Base-by-base conservation (phyloP, 2,113 vertebrate genomes). In the Alectura lathami region DNA sequence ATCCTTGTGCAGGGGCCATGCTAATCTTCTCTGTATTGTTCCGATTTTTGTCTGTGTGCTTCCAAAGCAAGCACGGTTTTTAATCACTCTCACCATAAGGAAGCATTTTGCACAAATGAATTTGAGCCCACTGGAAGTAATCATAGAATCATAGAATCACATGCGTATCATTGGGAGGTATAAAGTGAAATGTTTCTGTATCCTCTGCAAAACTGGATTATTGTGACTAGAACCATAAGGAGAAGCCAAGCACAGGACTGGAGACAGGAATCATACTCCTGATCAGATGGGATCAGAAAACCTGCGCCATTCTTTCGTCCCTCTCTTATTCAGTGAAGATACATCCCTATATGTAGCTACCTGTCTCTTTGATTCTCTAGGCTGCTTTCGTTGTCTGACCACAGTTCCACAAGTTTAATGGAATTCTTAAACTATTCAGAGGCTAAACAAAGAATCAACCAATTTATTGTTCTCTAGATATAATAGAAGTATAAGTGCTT, bases 1-100 rank as follows among this genome's bases (percentile, higher is more conserved):
- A 97, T 92, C 91, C 91, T 94, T 96, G 87, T 32, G 36, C 93
- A 96, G 86, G 40, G 93, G 34, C 64, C 45, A 70, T 20, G 17
- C 40, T 62, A 74, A 91, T 77, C 59, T 62, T 67, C 62, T 73
- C 48, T 67, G 9, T 18, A 53, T 57, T 5, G 0, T 70, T 93
- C 26, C 38, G 30, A 14, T 51, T 86, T 80, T 53, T 53, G 27
- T 56, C 23, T 69, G 78, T 89, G 78, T 94, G 90, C 92, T 92
- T 89, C 92, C 79, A 76, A 94, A 94, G 90, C 69, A 40, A 96
- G 70, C 90, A 92, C 87, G 7, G 53, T 34, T 1, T n/a, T 83
- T 57, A 3, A 6, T 64, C 34, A 32, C 8, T 36, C 6, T 43
- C 27, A 77, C 12, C 6, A 12, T 27, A 70, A 83, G 62, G 21